Evolutionary conservation across 1,140 invertebrate genomes (phyloP).

Genomic region (Halictus rubicundus): DNA sequence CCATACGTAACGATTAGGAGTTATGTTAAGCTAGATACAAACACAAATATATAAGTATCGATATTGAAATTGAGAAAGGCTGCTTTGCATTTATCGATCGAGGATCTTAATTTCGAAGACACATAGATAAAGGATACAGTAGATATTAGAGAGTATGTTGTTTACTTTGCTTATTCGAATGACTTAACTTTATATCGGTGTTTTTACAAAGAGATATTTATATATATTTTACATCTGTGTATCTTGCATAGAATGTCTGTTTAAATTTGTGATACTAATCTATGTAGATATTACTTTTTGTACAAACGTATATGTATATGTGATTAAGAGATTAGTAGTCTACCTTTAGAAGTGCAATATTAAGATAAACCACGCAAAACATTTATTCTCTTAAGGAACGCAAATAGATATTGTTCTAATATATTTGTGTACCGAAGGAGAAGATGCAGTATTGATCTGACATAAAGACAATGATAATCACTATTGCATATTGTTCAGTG

Average conservation of each 20-base stretch:
- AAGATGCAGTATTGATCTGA: background rate
- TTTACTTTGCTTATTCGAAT: slow-evolving; percentile 13
- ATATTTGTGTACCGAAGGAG: slow-evolving; percentile 17
- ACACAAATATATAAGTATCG: slow-evolving; percentile 78
- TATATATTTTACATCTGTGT: slow-evolving; percentile 13
- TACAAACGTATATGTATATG: slow-evolving; percentile 10
- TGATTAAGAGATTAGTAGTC: slow-evolving; percentile 28
- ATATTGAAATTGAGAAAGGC: background rate
- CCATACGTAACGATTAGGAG: slow-evolving; percentile 86
- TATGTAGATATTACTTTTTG: slow-evolving; percentile 37
- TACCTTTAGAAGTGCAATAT: slow-evolving; percentile 26
- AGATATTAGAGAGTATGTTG: background rate
- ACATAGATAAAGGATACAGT: background rate
- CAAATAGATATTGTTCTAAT: slow-evolving; percentile 11
- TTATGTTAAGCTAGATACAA: slow-evolving; percentile 80
- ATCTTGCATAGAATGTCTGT: slow-evolving; percentile 4
- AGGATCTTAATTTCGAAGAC: background rate
- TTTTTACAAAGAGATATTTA: slow-evolving; percentile 29
- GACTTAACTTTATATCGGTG: slow-evolving; percentile 21
- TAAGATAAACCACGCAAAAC: background rate
- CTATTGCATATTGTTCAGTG: background rate
- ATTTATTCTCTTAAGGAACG: slow-evolving; percentile 13
- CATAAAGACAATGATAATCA: background rate
- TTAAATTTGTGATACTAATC: slow-evolving; percentile 29
- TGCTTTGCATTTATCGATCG: slow-evolving; percentile 12